Evolutionary conservation across 2,113 vertebrate genomes (phyloP).

Genomic region (Ifrita kowaldi): DNA sequence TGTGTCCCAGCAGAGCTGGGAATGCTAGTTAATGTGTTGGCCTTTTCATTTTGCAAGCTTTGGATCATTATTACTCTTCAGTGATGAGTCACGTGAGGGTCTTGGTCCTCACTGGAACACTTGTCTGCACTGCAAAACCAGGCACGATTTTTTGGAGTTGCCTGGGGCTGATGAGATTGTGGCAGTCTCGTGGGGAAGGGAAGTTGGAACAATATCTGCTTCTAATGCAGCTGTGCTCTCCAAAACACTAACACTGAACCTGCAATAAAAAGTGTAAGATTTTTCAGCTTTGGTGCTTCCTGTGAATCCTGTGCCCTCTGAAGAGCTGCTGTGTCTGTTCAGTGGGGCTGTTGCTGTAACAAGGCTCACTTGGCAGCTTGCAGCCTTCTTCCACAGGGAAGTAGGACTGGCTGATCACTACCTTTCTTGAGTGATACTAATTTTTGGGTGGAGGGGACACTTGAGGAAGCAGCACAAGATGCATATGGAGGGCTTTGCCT

Average conservation of each 20-base stretch:
- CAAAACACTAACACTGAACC: constrained; percentile 25
- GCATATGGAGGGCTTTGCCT: background rate
- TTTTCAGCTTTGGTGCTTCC: background rate
- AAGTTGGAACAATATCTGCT: background rate
- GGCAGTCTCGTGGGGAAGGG: background rate
- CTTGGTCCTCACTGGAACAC: background rate
- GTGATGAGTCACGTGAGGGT: background rate
- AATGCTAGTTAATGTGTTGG: background rate
- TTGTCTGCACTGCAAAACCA: background rate
- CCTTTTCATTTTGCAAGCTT: background rate
- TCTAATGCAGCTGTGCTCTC: background rate
- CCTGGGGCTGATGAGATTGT: background rate
- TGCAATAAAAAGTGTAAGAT: constrained; percentile 22
- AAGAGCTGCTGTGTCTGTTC: background rate
- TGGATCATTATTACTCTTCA: background rate
- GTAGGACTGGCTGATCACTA: background rate
- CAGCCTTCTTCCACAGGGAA: rapidly evolving
- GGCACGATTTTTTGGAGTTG: background rate
- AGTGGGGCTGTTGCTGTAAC: background rate
- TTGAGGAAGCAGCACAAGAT: background rate
- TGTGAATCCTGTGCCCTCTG: background rate
- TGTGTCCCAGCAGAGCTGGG: background rate
- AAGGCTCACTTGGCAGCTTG: background rate
- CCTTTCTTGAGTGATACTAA: background rate
- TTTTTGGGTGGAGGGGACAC: background rate